A percentile compares a stretch with the other conserved stretches of the same genome.
Conservation (phyloP, 1,140 invertebrate genomes). For the Drosophila tani region DNA sequence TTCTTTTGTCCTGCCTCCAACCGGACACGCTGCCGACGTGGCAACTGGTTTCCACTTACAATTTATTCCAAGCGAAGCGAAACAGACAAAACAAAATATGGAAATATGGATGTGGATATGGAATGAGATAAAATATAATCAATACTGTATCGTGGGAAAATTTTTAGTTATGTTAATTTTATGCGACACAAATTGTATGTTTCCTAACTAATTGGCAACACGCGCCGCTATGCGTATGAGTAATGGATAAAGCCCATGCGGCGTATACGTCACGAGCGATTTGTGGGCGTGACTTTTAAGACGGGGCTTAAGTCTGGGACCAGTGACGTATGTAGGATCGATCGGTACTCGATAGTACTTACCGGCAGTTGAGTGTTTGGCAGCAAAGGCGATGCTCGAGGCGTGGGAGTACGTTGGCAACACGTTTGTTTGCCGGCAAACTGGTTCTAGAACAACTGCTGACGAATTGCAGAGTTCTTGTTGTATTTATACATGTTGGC, state of each 20-base stretch:
- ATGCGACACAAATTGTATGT: conserved; percentile 58
- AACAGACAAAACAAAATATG: conserved; percentile 29
- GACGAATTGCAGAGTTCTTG: conserved; percentile 72
- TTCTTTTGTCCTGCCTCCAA: conserved; percentile 72
- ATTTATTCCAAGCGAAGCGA: conserved; percentile 35
- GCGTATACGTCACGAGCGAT: conserved; percentile 59
- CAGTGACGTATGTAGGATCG: conserved; percentile 56
- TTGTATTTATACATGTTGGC: conserved; percentile 69
- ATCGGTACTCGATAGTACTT: conserved; percentile 45
- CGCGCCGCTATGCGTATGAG: conserved; percentile 64
- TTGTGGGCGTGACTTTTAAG: conserved; percentile 71
- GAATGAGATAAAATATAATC: conserved; percentile 12
- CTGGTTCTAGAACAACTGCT: conserved; percentile 64
- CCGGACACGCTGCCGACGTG: conserved; percentile 58
- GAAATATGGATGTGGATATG: conserved; percentile 4
- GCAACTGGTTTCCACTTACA: conserved; percentile 61
- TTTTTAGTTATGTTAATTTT: conserved; percentile 67
- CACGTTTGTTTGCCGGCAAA: conserved; percentile 75
- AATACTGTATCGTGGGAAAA: conserved; percentile 66
- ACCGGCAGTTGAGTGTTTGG: conserved; percentile 63
- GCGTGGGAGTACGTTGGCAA: conserved; percentile 43
- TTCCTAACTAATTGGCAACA: conserved; percentile 68
- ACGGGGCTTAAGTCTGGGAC: conserved; percentile 36
- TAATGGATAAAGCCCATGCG: conserved; percentile 42
- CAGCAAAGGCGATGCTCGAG: conserved; percentile 34